Evolutionary conservation across 2,113 vertebrate genomes (phyloP).

Genomic region (Furnarius figulus): DNA sequence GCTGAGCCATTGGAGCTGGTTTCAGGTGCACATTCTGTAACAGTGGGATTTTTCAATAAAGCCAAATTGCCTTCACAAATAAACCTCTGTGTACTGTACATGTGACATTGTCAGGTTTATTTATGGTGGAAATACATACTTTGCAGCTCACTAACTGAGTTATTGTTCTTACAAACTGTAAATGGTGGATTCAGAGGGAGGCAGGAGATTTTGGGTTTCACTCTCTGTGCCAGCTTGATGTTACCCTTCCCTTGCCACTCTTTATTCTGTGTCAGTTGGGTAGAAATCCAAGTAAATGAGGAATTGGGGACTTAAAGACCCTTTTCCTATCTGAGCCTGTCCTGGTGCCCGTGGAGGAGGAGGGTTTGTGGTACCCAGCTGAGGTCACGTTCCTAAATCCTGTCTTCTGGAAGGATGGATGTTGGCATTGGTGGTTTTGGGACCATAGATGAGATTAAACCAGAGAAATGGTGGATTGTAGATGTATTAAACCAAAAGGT

Average conservation of each 20-base stretch:
- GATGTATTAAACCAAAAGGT: not conserved
- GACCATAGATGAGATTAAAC: not conserved
- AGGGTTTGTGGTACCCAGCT: not conserved
- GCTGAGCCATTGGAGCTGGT: not conserved
- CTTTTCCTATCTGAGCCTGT: not conserved
- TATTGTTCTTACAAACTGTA: not conserved
- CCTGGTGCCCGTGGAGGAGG: not conserved
- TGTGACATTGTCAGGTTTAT: not conserved
- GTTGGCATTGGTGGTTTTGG: not conserved
- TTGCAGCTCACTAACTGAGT: not conserved
- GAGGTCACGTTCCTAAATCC: not conserved
- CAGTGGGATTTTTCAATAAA: not conserved
- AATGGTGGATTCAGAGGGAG: not conserved
- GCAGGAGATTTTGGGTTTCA: not conserved
- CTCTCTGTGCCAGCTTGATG: not conserved
- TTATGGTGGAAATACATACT: not conserved
- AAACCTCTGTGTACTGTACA: not conserved
- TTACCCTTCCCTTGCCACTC: not conserved
- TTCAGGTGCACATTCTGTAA: not conserved
- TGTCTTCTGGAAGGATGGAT: not conserved
- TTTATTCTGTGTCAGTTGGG: not conserved
- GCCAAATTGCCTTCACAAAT: not conserved
- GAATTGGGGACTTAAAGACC: not conserved
- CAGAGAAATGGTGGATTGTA: not conserved
- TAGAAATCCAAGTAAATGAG: not conserved